Evolutionary conservation across 2,888 invertebrate species (phyloP), one percentile per base, ranked within the genome.

Genomic region (Danaus chrysippus): DNA sequence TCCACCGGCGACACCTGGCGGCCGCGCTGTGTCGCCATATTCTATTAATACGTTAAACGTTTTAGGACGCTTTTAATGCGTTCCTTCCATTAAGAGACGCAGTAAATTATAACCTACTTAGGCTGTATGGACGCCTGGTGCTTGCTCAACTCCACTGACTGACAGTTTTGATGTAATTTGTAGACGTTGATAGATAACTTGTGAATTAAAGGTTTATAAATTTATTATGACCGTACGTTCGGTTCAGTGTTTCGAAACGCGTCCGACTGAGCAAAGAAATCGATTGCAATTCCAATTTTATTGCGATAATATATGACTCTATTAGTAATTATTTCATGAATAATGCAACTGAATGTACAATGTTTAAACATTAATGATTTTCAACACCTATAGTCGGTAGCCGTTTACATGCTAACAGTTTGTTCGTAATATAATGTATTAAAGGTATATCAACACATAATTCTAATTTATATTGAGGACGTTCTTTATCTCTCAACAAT

Each of bases 11-110:
- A 66, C 89, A 89, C 89, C 90, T 90, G 89, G 89, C 80, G 69
- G 60, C 76, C 74, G 61, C 59, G 68, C 61, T 62, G 60, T 68
- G 72, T 71, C 75, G 70, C 73, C 73, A 71, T 78, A 76, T 79
- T 86, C 88, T 89, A 89, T 89, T 87, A 88, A 89, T 89, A 90
- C 79, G 79, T 61, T 84, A 84, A 87, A 82, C 83, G 83, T 76
- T 81, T 82, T 82, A 82, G 82, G 80, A 78, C 76, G 76, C 78
- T 76, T 81, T 87, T 90, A 89, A 89, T 87, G 87, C 76, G 77
- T 79, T 76, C 76, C 84, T 85, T 89, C 91, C 91, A 91, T 91
- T 91, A 91, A 84, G 73, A 73, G 74, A 73, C 70, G 79, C 77
- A 76, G 84, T 91, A 89, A 90, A 91, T 91, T 87, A 85, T 81